Percentiles rank a stretch among this genome's conserved stretches.
phyloP scores from a whole-genome alignment of 1,140 invertebrate species.

The Anagrus nilaparvatae region DNA sequence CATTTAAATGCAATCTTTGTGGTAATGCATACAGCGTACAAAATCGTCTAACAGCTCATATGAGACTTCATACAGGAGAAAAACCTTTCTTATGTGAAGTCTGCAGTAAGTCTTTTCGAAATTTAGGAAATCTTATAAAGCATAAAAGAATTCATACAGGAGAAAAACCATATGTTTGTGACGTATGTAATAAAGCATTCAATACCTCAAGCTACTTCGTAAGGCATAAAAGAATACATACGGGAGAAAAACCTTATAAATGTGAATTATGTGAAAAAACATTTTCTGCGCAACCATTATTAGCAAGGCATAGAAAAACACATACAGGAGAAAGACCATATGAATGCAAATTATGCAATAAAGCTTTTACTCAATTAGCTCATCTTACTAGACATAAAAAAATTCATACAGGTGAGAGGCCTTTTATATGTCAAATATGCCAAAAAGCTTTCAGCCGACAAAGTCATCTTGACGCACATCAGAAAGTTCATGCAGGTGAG shows the following conservation, averaged over 20 bases:
- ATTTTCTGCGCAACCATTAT: conserved; percentile 29
- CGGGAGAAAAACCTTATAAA: too few species aligned
- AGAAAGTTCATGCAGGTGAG: conserved; percentile 12
- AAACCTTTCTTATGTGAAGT: conserved; percentile 64
- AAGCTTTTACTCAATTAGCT: conserved; percentile 27
- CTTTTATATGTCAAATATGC: conserved; percentile 62
- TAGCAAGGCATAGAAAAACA: conserved; percentile 32
- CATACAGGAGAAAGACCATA: conserved; percentile 65
- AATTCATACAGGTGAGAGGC: conserved; percentile 61
- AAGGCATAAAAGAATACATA: too few species aligned
- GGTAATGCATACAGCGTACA: too few species aligned
- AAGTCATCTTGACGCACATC: conserved; percentile 12
- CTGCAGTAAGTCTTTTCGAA: conserved; percentile 59
- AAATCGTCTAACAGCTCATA: too few species aligned
- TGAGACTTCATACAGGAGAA: conserved; percentile 54
- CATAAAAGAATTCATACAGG: conserved; percentile 13
- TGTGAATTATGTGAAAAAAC: conserved; percentile 32
- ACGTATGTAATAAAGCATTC: conserved; percentile 6
- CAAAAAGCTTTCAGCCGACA: conserved; percentile 52
- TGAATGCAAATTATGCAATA: conserved; percentile 61
- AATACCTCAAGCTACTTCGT: too few species aligned
- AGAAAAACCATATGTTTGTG: conserved; percentile 12
- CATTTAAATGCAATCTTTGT: too few species aligned
- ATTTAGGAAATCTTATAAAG: conserved; percentile 12
- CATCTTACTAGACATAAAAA: conserved; percentile 36